Evolutionary conservation across 2,888 invertebrate species (phyloP), one percentile per base, ranked within the genome.

Genomic region (Acleris literana): DNA sequence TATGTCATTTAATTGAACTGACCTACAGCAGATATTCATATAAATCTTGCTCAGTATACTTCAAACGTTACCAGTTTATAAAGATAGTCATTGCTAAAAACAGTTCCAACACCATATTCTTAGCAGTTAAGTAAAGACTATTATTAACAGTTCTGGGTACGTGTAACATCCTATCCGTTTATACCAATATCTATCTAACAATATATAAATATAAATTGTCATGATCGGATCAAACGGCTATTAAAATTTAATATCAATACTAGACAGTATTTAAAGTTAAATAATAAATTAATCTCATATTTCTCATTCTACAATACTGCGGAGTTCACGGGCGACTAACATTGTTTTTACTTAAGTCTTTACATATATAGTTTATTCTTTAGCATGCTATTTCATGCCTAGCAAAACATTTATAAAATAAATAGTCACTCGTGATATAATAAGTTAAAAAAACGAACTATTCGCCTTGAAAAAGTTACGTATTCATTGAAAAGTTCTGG

Each of bases 221-320:
- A 61, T 46, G 55, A 29, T 52, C 49, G 25, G 61, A 33, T 57
- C 46, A 39, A 52, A 46, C 17, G 33, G 44, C 48, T 53, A 66
- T 60, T 54, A 62, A 62, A 66, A 66, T 61, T 18, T 62, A 57
- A 62, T 57, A 62, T 62, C 56, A 51, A 52, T 57, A 48, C 54
- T 48, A 54, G 52, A 59, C 33, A 44, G 20, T 56, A 51, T 55
- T 62, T 20, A 44, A 60, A 39, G 39, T 39, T 51, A 56, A 33
- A 60, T 52, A 56, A 52, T 57, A 46, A 57, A 66, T 61, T 66
- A 66, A 66, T 66, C 62, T 66, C 66, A 66, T 39, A 39, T 62
- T 62, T 48, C 61, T 62, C 61, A 57, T 52, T 44, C 18, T 44
- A 60, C 46, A 66, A 66, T 62, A 66, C 66, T 62, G 66, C 57